Evolutionary conservation across 2,113 vertebrate genomes (phyloP).

Genomic region (Elgaria multicarinata): DNA sequence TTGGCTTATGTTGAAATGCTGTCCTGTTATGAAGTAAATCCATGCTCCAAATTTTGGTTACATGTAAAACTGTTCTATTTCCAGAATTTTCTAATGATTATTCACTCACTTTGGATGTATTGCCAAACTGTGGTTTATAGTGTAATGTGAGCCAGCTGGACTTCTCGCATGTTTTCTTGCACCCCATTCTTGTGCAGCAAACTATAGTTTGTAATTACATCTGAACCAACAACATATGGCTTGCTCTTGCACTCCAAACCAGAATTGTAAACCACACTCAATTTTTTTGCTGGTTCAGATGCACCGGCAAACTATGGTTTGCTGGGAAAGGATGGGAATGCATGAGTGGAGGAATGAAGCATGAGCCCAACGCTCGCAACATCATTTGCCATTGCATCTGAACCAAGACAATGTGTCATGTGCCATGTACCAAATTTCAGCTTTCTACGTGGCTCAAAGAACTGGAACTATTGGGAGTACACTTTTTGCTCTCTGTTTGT

Average conservation of each 20-base stretch:
- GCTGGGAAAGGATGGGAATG: not conserved
- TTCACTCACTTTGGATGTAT: not conserved
- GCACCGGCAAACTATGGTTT: not conserved
- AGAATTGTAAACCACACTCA: not conserved
- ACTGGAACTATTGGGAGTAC: not conserved
- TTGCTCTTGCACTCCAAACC: not conserved
- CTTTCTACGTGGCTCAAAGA: not conserved
- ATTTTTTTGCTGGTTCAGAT: not conserved
- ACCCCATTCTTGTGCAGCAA: not conserved
- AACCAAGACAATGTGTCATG: not conserved
- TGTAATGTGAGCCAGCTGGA: not conserved
- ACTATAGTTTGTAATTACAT: not conserved
- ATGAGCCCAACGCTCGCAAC: not conserved
- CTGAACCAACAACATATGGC: not conserved
- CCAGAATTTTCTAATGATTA: not conserved
- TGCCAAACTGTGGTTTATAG: not conserved
- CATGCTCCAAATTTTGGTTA: not conserved
- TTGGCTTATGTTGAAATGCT: not conserved
- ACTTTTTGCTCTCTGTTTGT: not conserved
- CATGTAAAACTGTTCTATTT: not conserved
- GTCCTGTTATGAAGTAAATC: not conserved
- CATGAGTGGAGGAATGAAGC: not conserved
- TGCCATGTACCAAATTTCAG: not conserved
- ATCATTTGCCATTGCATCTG: not conserved
- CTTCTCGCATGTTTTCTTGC: not conserved